A percentile compares a stretch with the other conserved stretches of the same genome.
Conservation (phyloP, 2,113 vertebrate species). For the Naja naja region DNA sequence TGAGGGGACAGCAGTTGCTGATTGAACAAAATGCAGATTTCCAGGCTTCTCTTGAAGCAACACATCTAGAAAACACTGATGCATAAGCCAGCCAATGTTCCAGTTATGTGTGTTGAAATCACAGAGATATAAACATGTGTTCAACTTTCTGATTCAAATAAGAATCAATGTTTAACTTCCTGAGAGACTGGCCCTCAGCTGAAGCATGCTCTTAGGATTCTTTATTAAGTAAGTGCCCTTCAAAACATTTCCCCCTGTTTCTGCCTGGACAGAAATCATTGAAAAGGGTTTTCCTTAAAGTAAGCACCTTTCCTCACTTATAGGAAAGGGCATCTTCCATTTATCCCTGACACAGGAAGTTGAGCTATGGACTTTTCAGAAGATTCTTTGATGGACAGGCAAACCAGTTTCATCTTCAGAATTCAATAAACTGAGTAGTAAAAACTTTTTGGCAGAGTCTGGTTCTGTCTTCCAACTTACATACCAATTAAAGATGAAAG, state of each 20-base stretch:
- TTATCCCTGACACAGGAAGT: neutral
- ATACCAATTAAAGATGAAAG: neutral
- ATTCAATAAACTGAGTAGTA: neutral
- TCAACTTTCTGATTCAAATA: neutral
- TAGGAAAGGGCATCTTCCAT: neutral
- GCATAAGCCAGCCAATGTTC: neutral
- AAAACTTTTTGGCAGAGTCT: neutral
- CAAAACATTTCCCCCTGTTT: neutral
- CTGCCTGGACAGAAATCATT: neutral
- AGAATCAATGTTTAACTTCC: neutral
- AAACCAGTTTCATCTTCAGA: neutral
- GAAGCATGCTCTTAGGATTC: neutral
- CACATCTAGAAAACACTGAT: neutral
- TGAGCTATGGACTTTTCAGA: neutral
- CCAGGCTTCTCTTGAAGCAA: neutral
- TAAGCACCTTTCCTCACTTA: neutral
- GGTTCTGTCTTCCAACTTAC: neutral
- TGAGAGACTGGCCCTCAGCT: neutral
- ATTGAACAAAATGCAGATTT: slow-evolving; percentile 20
- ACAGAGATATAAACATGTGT: neutral
- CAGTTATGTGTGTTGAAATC: neutral
- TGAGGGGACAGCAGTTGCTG: slow-evolving; percentile 15
- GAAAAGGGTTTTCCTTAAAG: neutral
- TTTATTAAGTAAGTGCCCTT: neutral
- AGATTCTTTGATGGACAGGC: neutral